Conservation (phyloP, 2,888 invertebrate species). For the Apamea epomidion region DNA sequence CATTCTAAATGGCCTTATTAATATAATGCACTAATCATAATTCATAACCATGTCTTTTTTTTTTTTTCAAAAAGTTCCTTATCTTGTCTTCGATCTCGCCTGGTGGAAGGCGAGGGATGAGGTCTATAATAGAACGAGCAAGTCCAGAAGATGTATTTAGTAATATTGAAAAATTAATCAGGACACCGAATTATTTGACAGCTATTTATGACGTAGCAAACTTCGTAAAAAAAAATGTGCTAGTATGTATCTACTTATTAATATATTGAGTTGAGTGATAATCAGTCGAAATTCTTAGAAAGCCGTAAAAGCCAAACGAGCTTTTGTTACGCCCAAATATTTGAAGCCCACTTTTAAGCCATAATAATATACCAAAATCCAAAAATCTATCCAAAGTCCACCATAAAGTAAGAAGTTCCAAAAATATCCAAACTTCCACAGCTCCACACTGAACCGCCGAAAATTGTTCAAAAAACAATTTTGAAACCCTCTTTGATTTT, state of each 20-base stretch:
- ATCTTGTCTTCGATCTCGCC: no score
- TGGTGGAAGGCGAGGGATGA: no score
- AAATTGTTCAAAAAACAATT: slow-evolving; percentile 58
- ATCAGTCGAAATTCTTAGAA: not conserved
- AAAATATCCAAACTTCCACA: slow-evolving; percentile 30
- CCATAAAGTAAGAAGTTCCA: slow-evolving; percentile 23
- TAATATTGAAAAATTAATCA: no score
- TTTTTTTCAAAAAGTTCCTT: no score
- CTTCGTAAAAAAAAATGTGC: not conserved
- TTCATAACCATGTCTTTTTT: no score
- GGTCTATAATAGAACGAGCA: no score
- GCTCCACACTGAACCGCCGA: not conserved
- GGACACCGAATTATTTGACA: no score
- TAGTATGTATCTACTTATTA: not conserved
- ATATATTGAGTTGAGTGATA: not conserved
- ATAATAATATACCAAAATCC: not conserved
- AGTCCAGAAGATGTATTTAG: no score
- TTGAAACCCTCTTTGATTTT: slow-evolving; percentile 62
- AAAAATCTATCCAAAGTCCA: not conserved
- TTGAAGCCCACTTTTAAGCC: not conserved
- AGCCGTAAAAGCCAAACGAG: not conserved
- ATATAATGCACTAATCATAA: no score
- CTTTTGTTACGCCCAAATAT: not conserved
- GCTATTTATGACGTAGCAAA: no score
- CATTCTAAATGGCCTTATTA: no score